Percentiles rank a stretch among this genome's conserved stretches.
These are phyloP conservation scores for Philaenus spumarius DNA, from an alignment of 1,140 invertebrate species.

Conservation along the genomic window DNA sequence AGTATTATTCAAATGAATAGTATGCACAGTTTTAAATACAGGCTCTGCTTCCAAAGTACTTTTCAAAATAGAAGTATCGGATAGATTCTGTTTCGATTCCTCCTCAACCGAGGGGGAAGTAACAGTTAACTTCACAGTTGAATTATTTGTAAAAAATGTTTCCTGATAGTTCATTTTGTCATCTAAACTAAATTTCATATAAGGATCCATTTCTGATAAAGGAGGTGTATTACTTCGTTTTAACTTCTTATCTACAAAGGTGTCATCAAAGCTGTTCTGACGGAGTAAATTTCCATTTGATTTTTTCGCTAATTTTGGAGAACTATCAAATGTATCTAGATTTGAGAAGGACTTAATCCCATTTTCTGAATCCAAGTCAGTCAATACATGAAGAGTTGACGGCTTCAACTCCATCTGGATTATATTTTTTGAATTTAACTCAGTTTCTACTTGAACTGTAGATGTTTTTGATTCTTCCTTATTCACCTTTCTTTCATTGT, in stretches of 20 bases:
- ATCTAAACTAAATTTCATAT: conserved; percentile 1
- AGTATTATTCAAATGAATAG: too few relatives aligned
- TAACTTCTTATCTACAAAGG: neutral
- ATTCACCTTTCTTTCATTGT: too few relatives aligned
- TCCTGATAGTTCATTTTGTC: conserved; percentile 14
- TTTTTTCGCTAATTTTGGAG: neutral
- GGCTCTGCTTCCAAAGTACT: too few relatives aligned
- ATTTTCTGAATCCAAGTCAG: neutral
- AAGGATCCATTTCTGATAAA: conserved; percentile 22
- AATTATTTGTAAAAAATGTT: conserved; percentile 6
- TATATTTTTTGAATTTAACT: too few relatives aligned
- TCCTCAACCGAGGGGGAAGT: conserved; percentile 18
- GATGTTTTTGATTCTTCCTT: too few relatives aligned
- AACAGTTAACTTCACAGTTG: conserved; percentile 5
- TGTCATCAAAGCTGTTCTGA: neutral
- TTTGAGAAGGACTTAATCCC: neutral
- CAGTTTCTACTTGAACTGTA: too few relatives aligned
- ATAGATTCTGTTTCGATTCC: neutral
- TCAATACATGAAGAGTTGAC: neutral
- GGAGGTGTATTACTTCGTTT: conserved; percentile 21
- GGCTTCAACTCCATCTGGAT: too few relatives aligned
- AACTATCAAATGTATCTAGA: neutral
- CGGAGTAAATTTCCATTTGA: neutral
- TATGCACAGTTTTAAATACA: too few relatives aligned
- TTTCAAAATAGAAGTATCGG: too few relatives aligned